Evolutionary conservation across 1,140 invertebrate genomes (phyloP), one percentile per base, ranked within the genome.

Genomic region (Heliconius melpomene): DNA sequence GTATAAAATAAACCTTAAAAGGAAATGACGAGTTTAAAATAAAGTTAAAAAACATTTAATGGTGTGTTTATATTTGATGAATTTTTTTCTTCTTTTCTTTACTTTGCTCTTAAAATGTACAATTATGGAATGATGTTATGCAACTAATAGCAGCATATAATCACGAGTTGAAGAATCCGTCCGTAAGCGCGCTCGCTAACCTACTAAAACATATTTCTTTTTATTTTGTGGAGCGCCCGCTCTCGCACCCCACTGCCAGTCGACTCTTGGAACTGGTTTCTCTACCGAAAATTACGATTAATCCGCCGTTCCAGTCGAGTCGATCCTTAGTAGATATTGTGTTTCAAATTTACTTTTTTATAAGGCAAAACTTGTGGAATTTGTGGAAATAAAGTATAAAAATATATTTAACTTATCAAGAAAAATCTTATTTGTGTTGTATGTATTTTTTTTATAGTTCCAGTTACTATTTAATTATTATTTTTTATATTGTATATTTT

Each of bases 191-290:
- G 87, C 88, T 94, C 84, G 90, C 90, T 94, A 94, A 94, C 93
- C 92, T 91, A 94, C 91, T 94, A 93, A 94, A 93, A 93, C 88
- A 93, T 94, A 93, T 93, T 93, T 91, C 90, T 93, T 93, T 46
- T 93, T 94, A 93, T 93, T 93, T 93, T 93, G 90, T 88, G 81
- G 81, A 85, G 87, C 85, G 85, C 81, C 75, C 77, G 86, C 82
- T 83, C 82, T 85, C 87, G 79, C 83, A 79, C 83, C 83, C 79
- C 79, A 77, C 80, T 83, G 82, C 83, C 83, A 75, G 72, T 84
- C 85, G 81, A 74, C 87, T 84, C 89, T 87, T 86, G 88, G 85
- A 92, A 93, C 91, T 87, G 90, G 92, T 92, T 94, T 90, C 88
- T 88, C 84, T 89, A 90, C 90, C 86, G 86, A 90, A 89, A 91